phyloP scores from a whole-genome alignment of 2,888 invertebrate species.

The Agapetus fuscipes region DNA sequence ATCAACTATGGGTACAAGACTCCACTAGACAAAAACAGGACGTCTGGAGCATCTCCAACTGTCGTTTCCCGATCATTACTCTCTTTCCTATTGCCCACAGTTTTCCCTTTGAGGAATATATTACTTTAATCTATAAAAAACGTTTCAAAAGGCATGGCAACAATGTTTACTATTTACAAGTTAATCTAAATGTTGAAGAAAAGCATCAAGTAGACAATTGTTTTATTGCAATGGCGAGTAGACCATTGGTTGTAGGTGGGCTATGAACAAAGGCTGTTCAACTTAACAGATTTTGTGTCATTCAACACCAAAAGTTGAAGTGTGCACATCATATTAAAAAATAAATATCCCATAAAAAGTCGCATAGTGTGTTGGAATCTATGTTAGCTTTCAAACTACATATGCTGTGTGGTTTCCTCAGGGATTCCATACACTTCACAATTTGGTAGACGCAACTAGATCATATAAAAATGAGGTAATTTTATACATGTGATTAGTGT shows the following conservation, averaged over 20 bases:
- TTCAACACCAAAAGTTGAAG: no score
- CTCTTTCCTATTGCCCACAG: conserved; percentile 6
- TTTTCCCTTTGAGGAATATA: conserved; percentile 7
- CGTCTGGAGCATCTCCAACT: neutral
- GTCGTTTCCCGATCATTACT: conserved; percentile 3
- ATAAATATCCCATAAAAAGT: no score
- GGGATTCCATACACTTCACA: no score
- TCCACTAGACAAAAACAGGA: conserved; percentile 9
- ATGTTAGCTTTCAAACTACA: no score
- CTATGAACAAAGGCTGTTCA: no score
- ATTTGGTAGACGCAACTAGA: no score
- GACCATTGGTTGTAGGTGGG: neutral
- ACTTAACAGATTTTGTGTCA: no score
- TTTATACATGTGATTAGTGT: no score
- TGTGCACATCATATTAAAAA: no score
- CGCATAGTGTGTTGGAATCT: no score
- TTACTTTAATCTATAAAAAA: conserved; percentile 13
- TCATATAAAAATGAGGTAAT: no score
- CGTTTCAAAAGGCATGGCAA: conserved; percentile 19
- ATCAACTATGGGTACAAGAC: conserved; percentile 12
- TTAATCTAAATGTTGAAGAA: conserved; percentile 12
- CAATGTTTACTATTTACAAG: conserved; percentile 19
- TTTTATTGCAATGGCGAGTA: neutral
- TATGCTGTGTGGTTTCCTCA: no score
- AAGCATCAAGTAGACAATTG: conserved; percentile 8